phyloP scores from a whole-genome alignment of 2,888 invertebrate species.

The Carpatolechia fugitivella region DNA sequence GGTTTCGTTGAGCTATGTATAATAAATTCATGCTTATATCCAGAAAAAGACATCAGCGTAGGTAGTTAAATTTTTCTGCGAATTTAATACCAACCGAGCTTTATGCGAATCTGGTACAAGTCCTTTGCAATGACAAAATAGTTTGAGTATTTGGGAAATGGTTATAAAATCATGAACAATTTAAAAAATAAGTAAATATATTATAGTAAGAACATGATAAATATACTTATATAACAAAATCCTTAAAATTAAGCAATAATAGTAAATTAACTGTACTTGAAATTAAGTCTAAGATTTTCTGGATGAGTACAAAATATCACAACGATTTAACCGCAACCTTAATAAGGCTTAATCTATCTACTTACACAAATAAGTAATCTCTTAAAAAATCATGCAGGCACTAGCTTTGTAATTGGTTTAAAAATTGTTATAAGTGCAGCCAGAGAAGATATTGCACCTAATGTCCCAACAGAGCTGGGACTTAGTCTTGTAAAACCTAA shows the following conservation, averaged over 20 bases:
- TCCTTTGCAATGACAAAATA: too few relatives aligned
- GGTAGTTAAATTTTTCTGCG: too few relatives aligned
- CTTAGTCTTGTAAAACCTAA: constrained; percentile 88
- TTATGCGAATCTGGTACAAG: too few relatives aligned
- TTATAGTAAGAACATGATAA: neutral
- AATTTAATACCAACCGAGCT: too few relatives aligned
- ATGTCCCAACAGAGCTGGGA: constrained; percentile 86
- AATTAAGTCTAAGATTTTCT: neutral
- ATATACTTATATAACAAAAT: neutral
- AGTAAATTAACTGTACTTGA: neutral
- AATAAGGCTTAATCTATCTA: too few relatives aligned
- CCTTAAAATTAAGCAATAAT: neutral
- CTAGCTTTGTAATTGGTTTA: constrained; percentile 88
- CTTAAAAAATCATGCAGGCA: constrained; percentile 68
- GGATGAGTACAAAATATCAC: neutral
- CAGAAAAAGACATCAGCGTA: too few relatives aligned
- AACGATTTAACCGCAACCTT: constrained; percentile 11
- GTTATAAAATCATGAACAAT: neutral
- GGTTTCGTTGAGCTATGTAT: too few relatives aligned
- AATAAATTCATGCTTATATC: too few relatives aligned
- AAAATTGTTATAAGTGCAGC: constrained; percentile 88
- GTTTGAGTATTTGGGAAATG: too few relatives aligned
- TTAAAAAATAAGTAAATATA: neutral
- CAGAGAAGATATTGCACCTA: constrained; percentile 89
- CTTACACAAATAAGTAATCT: too few relatives aligned